Percentiles rank a stretch among this genome's conserved stretches.
phyloP scores from a whole-genome alignment of 2,888 invertebrate genomes.

The Pseudococcus longispinus region DNA sequence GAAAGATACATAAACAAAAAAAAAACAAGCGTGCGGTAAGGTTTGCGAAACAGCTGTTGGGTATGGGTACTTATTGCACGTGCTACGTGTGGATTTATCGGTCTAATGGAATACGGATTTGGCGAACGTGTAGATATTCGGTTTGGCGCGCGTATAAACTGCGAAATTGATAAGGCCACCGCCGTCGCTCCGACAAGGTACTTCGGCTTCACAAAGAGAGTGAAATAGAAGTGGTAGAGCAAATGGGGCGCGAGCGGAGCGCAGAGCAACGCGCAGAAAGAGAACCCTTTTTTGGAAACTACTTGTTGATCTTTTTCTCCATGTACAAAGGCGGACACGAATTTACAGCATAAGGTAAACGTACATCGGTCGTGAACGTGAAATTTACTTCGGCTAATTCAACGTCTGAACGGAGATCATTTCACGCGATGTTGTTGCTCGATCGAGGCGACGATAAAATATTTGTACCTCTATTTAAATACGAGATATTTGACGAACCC shows the following conservation, averaged over 20 bases:
- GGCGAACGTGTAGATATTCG: slow-evolving; percentile 17
- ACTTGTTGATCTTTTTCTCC: slow-evolving; percentile 22
- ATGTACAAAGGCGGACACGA: not conserved
- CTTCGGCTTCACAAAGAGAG: not conserved
- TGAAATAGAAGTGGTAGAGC: not conserved
- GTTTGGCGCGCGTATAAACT: slow-evolving; percentile 28
- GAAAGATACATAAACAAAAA: not conserved
- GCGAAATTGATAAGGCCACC: slow-evolving; percentile 24
- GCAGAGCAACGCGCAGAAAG: not conserved
- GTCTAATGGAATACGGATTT: slow-evolving; percentile 32
- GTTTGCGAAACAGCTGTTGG: slow-evolving; percentile 1
- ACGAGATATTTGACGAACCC: too few species aligned
- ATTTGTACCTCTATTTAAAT: too few species aligned
- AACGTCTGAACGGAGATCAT: too few species aligned
- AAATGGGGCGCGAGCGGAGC: not conserved
- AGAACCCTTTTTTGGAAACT: not conserved
- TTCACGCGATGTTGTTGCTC: too few species aligned
- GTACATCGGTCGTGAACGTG: not conserved
- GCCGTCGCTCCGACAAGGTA: not conserved
- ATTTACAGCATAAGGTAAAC: not conserved
- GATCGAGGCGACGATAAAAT: too few species aligned
- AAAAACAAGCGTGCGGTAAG: not conserved
- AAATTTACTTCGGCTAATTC: not conserved
- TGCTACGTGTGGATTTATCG: slow-evolving; percentile 9
- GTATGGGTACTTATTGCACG: not conserved